Evolutionary conservation across 2,888 invertebrate species (phyloP).

Genomic region (Myopa testacea): DNA sequence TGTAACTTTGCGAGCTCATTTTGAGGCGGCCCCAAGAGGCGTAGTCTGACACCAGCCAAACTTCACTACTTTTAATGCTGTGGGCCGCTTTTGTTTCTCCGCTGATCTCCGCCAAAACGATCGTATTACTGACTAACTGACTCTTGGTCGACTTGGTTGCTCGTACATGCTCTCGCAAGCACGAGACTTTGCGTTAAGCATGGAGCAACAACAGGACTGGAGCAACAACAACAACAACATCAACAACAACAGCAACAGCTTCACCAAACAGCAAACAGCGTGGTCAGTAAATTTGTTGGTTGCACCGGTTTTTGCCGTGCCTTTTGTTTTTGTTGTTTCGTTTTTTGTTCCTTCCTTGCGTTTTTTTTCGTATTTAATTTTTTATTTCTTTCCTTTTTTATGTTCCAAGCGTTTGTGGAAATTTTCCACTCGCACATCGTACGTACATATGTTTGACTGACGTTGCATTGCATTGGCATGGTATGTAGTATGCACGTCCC

Average conservation of each 20-base stretch:
- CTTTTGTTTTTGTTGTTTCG: not conserved
- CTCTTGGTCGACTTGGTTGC: too few species aligned
- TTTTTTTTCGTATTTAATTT: not conserved
- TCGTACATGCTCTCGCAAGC: too few species aligned
- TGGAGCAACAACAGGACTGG: too few species aligned
- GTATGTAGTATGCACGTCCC: not conserved
- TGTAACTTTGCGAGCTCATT: too few species aligned
- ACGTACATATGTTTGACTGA: not conserved
- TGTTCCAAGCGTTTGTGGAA: conserved; percentile 25
- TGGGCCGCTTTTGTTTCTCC: too few species aligned
- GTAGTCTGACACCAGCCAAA: too few species aligned
- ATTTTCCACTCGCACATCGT: conserved; percentile 30
- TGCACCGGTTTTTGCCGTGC: not conserved
- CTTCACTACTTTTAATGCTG: too few species aligned
- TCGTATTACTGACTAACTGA: too few species aligned
- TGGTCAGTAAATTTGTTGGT: conserved; percentile 21
- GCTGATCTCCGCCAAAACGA: too few species aligned
- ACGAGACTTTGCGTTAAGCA: too few species aligned
- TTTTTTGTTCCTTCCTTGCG: not conserved
- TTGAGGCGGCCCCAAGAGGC: too few species aligned
- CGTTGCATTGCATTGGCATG: not conserved
- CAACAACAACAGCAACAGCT: not conserved
- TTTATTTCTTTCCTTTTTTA: conserved; percentile 22
- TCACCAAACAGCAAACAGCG: not conserved
- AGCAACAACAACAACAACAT: too few species aligned